Conservation (phyloP, 2,888 invertebrate genomes). For the Chrysomela aeneicollis region DNA sequence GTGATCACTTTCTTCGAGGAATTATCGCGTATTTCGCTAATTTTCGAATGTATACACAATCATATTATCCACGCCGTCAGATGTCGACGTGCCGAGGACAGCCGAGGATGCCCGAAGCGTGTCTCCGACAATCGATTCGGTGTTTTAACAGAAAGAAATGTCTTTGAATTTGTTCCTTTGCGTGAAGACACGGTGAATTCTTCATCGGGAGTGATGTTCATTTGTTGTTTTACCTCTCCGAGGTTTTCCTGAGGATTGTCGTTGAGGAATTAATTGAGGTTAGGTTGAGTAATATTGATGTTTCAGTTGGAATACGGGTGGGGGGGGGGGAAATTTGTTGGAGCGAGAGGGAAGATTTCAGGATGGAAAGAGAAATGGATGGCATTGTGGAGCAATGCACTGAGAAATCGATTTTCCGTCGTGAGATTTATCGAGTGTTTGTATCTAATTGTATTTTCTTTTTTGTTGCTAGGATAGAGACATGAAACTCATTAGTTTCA, state of each 20-base stretch:
- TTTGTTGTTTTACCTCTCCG: not conserved
- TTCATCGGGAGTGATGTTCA: not conserved
- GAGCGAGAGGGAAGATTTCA: not conserved
- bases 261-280: not conserved
- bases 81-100: constrained; percentile 28
- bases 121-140: constrained; percentile 28
- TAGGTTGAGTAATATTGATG: constrained; percentile 5
- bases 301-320: not conserved
- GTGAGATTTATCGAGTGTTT: not conserved
- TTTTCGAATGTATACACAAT: constrained; percentile 38
- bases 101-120: constrained; percentile 26
- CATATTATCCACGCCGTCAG: constrained; percentile 36
- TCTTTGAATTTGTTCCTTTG: constrained; percentile 13
- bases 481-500: no score
- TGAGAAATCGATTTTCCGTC: not conserved
- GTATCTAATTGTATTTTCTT: not conserved
- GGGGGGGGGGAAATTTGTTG: not conserved
- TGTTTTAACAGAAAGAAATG: constrained; percentile 19
- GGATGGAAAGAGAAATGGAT: not conserved
- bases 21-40: constrained; percentile 5
- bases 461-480: no score
- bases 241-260: not conserved
- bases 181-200: not conserved
- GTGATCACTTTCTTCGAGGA: constrained; percentile 9
- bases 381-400: constrained; percentile 5